These are phyloP conservation scores for Pipistrellus pipistrellus DNA, from an alignment of 2,797 vertebrate species.

Conservation along the genomic window DNA sequence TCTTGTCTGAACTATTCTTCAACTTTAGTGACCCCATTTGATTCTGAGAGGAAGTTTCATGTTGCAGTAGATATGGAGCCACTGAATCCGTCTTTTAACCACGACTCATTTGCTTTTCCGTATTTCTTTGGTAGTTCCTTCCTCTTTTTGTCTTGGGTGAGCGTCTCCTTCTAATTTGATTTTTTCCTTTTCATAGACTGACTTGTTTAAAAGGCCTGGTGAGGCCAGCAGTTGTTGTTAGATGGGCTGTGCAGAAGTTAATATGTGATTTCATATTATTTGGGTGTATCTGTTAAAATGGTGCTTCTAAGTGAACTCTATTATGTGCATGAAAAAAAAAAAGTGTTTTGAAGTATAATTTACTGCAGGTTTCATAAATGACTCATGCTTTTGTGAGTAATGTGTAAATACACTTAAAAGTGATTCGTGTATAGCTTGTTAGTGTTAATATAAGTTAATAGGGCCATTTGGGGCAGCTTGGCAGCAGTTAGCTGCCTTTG, in stretches of 20 bases:
- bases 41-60: conserved; percentile 31
- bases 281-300: neutral
- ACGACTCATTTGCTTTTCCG: conserved; percentile 31
- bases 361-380: neutral
- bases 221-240: neutral
- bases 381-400: neutral
- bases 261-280: conserved; percentile 47
- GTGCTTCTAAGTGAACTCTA: neutral
- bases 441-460: neutral
- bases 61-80: neutral
- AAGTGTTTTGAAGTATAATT: neutral
- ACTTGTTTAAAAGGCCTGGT: conserved; percentile 40
- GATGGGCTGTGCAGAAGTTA: neutral
- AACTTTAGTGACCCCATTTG: neutral
- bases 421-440: neutral
- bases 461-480: neutral
- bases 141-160: conserved; percentile 70
- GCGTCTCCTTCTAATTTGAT: neutral
- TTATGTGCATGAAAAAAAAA: neutral
- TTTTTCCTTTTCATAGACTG: conserved; percentile 55
- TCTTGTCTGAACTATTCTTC: neutral
- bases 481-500: neutral
- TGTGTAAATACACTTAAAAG: neutral
- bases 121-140: conserved; percentile 67
- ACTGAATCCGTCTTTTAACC: conserved; percentile 29